Conservation (phyloP, 1,140 invertebrate genomes). For the Procambarus clarkii region DNA sequence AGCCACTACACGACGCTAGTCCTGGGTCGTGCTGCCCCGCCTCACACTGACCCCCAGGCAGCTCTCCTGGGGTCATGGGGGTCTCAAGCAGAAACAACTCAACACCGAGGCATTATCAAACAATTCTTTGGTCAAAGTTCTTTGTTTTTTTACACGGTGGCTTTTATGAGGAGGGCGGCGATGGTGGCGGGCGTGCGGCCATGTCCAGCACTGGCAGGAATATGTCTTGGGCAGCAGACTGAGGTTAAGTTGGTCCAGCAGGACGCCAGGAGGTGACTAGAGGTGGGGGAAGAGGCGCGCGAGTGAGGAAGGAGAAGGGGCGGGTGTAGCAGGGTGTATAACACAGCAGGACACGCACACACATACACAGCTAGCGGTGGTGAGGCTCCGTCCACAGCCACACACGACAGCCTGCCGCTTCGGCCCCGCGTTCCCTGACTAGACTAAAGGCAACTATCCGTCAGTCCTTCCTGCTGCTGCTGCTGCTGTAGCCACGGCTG, state of each 20-base stretch:
- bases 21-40: background rate
- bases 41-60: background rate
- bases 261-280: no score
- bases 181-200: no score
- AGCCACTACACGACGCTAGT: background rate
- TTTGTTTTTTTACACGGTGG: no score
- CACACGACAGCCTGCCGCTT: constrained; percentile 9
- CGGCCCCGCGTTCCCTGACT: constrained; percentile 34
- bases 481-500: background rate
- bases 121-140: no score
- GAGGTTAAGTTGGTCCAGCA: background rate
- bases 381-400: background rate
- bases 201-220: background rate
- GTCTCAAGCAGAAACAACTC: no score
- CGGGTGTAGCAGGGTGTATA: background rate
- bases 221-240: background rate
- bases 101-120: background rate
- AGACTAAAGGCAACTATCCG: constrained; percentile 43
- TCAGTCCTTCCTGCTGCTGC: constrained; percentile 25
- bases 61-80: background rate
- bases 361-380: background rate
- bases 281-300: background rate
- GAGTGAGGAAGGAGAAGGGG: no score
- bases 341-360: background rate
- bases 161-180: no score